Evolutionary conservation across 92 coral and sea anemone species (phyloP).

Genomic region (Epizoanthus illoricatus): DNA sequence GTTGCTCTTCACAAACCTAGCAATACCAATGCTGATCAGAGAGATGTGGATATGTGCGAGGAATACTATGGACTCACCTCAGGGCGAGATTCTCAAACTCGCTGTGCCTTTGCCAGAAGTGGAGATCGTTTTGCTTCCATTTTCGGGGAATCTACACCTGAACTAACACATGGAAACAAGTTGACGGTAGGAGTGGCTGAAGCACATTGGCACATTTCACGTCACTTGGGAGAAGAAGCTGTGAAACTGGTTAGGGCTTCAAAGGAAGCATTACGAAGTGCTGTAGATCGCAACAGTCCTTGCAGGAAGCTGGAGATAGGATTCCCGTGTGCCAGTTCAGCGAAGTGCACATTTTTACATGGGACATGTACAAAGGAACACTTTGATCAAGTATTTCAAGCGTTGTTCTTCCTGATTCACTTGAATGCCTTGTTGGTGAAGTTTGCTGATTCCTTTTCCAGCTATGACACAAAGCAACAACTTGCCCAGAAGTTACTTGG

Average conservation of each 20-base stretch:
- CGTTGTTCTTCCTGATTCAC: conserved; percentile 46
- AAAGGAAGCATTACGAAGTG: neutral
- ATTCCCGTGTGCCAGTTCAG: conserved; percentile 30
- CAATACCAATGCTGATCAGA: conserved; percentile 54
- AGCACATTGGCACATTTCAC: conserved; percentile 53
- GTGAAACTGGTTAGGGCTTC: conserved; percentile 38
- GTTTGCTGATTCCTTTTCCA: conserved; percentile 41
- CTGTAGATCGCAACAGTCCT: conserved; percentile 21
- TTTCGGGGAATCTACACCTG: conserved; percentile 7
- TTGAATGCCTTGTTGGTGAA: conserved; percentile 54
- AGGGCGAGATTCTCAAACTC: conserved; percentile 48
- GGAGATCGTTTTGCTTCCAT: conserved; percentile 47
- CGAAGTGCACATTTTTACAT: conserved; percentile 52
- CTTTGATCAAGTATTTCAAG: conserved; percentile 48
- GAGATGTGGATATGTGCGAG: conserved; percentile 65
- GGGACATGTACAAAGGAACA: conserved; percentile 31
- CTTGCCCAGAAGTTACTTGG: conserved; percentile 38
- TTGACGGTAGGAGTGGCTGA: conserved; percentile 43
- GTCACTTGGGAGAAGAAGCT: conserved; percentile 47
- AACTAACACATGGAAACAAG: conserved; percentile 41
- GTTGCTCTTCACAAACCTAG: conserved; percentile 63
- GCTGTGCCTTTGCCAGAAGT: conserved; percentile 54
- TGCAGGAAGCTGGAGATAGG: conserved; percentile 56
- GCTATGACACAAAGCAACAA: conserved; percentile 45
- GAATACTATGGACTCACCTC: conserved; percentile 59